Evolutionary conservation across 2,797 vertebrate genomes (phyloP).

Genomic region (Todus mexicanus): DNA sequence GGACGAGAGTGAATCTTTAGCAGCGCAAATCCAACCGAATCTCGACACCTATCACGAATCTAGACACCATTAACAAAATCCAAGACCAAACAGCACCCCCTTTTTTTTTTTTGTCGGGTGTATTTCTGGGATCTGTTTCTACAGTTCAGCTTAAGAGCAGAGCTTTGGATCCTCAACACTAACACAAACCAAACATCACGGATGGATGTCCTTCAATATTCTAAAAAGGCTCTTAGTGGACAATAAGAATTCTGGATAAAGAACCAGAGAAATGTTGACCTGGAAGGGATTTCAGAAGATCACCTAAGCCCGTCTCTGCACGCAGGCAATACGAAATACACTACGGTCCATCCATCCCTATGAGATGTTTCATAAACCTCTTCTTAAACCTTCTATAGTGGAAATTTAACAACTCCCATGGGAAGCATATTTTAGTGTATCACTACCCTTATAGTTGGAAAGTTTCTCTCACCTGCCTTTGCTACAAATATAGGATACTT

Average conservation of each 20-base stretch:
- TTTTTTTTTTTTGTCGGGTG: background rate
- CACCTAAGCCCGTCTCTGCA: background rate
- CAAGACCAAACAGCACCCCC: background rate
- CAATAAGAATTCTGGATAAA: slow-evolving; percentile 11
- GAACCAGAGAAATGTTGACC: slow-evolving; percentile 24
- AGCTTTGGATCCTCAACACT: slow-evolving; percentile 1
- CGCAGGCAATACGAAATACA: slow-evolving; percentile 27
- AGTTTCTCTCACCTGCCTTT: slow-evolving; percentile 33
- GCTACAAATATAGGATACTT: slow-evolving; percentile 39
- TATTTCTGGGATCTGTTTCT: background rate
- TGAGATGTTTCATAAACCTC: slow-evolving; percentile 50
- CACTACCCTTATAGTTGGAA: slow-evolving; percentile 39
- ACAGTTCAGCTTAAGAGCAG: background rate
- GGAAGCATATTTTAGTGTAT: slow-evolving; percentile 47
- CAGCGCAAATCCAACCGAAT: slow-evolving; percentile 3
- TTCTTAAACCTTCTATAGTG: slow-evolving; percentile 47
- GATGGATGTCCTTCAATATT: slow-evolving; percentile 28
- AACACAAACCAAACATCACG: slow-evolving; percentile 21
- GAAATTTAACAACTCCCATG: slow-evolving; percentile 59
- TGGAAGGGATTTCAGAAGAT: slow-evolving; percentile 37
- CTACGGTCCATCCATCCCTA: slow-evolving; percentile 51
- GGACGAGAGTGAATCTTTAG: background rate
- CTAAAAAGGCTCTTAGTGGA: slow-evolving; percentile 16
- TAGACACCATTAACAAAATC: background rate
- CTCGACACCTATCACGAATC: background rate